phyloP scores from a whole-genome alignment of 2,113 vertebrate genomes.

The Hippolais icterina region DNA sequence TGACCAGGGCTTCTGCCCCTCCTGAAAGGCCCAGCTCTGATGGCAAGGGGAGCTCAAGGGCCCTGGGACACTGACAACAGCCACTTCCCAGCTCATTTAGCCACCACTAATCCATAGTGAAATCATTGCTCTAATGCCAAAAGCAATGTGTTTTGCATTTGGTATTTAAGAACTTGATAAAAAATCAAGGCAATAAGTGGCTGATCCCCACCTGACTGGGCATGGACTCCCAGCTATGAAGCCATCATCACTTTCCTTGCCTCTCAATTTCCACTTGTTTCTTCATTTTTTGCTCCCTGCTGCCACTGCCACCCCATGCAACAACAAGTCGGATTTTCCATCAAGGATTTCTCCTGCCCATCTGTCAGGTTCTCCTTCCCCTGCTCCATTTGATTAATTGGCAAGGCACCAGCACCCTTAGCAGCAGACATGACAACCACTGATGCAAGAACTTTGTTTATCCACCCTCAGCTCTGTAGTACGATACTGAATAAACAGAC shows the following conservation, averaged over 20 bases:
- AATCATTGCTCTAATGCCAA: not conserved
- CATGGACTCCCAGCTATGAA: not conserved
- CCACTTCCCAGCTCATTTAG: not conserved
- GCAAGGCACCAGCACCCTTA: rapidly evolving
- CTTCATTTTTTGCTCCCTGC: not conserved
- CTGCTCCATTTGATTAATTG: not conserved
- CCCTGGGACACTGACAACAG: rapidly evolving
- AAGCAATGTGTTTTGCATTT: not conserved
- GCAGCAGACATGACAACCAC: not conserved
- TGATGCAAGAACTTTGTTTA: not conserved
- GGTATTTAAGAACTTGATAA: not conserved
- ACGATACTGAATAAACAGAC: not conserved
- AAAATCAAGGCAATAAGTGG: not conserved
- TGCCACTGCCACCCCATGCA: rapidly evolving
- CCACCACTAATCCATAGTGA: not conserved
- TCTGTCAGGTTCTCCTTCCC: not conserved
- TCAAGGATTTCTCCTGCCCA: not conserved
- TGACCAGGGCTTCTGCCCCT: rapidly evolving
- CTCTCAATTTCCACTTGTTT: not conserved
- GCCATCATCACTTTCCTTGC: not conserved
- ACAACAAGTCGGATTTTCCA: not conserved
- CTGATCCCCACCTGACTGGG: not conserved
- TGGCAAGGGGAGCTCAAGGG: not conserved
- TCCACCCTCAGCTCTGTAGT: not conserved
- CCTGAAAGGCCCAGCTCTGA: not conserved